Conservation (phyloP, 2,113 vertebrate species). For the Eubucco bourcierii region DNA sequence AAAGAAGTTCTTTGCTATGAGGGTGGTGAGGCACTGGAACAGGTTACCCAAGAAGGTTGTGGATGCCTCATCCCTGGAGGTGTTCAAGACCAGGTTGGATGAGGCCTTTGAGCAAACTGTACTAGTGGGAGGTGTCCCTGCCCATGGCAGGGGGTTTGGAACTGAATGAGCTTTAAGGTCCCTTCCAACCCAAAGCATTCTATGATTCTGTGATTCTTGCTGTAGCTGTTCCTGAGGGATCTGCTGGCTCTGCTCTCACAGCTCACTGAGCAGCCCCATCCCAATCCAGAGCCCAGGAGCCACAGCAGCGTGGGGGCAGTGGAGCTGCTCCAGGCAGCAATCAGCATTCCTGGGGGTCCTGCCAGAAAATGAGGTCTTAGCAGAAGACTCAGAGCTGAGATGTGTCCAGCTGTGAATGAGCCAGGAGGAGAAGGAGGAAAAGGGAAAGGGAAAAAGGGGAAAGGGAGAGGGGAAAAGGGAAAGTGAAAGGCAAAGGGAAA, state of each 20-base stretch:
- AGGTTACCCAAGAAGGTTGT: too few relatives aligned
- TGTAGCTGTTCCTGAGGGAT: rapidly evolving
- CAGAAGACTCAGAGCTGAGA: neutral
- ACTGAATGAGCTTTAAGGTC: too few relatives aligned
- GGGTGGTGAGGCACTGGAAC: too few relatives aligned
- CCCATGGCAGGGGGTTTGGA: too few relatives aligned
- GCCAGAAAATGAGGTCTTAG: neutral
- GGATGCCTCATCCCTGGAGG: too few relatives aligned
- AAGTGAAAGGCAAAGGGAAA: neutral
- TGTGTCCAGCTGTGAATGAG: neutral
- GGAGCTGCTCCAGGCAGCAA: neutral
- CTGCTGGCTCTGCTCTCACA: neutral
- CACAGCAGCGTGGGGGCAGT: neutral
- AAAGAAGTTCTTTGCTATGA: too few relatives aligned
- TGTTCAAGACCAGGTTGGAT: too few relatives aligned
- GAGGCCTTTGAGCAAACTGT: too few relatives aligned
- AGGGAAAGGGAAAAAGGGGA: neutral
- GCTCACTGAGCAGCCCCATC: neutral
- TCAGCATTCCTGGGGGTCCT: too few relatives aligned
- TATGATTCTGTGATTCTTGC: neutral
- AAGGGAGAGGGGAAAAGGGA: too few relatives aligned
- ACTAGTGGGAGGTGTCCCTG: too few relatives aligned
- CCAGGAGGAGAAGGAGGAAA: neutral
- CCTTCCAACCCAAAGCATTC: too few relatives aligned
- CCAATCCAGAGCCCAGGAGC: neutral